These are phyloP conservation scores for Cacatua alba DNA, from an alignment of 2,113 vertebrate species.

Conservation along the genomic window DNA sequence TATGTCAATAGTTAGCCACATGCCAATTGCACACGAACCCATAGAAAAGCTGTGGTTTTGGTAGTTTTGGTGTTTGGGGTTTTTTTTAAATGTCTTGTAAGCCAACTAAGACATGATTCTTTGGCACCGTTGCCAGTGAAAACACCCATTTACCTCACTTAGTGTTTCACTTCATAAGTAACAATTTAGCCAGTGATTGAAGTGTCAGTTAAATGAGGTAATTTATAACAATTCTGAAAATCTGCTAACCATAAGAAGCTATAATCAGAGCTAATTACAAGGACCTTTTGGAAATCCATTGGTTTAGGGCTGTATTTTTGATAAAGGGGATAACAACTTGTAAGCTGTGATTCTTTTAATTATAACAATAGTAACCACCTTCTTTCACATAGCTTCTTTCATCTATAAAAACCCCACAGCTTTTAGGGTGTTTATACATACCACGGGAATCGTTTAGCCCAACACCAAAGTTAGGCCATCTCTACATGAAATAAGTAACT, in stretches of 20 bases:
- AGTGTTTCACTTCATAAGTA: conserved; percentile 9
- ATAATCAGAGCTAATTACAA: conserved; percentile 66
- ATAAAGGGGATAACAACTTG: conserved; percentile 48
- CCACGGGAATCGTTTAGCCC: not conserved
- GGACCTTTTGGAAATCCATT: conserved; percentile 40
- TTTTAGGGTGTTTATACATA: not conserved
- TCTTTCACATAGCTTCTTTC: not conserved
- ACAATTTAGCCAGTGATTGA: not conserved
- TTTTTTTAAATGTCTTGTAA: not conserved
- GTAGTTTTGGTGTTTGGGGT: not conserved
- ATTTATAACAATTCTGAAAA: conserved; percentile 37
- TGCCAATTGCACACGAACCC: not conserved
- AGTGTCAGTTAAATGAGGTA: conserved; percentile 45
- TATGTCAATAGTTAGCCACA: not conserved
- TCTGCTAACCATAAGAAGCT: conserved; percentile 15
- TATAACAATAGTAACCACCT: conserved; percentile 1
- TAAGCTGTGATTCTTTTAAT: conserved; percentile 29
- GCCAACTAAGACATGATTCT: not conserved
- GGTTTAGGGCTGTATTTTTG: conserved; percentile 31
- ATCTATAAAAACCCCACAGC: not conserved
- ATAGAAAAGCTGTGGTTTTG: not conserved
- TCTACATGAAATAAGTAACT: not conserved
- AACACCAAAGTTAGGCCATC: not conserved
- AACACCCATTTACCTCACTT: conserved; percentile 31
- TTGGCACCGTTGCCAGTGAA: not conserved